Evolutionary conservation across 1,140 invertebrate species (phyloP).

Genomic region (Drosophila tropicalis): DNA sequence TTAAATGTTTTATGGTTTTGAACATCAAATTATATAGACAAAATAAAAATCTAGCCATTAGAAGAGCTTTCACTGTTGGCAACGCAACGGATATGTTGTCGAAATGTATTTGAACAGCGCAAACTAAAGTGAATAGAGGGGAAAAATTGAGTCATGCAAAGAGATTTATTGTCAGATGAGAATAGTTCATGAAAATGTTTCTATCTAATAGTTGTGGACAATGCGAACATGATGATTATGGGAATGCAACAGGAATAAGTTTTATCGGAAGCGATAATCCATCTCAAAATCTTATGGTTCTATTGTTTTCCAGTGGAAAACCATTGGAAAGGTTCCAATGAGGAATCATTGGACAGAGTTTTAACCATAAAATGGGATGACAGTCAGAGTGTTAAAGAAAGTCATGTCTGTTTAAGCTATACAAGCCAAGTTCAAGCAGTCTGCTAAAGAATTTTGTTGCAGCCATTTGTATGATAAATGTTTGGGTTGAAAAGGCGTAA

Average conservation of each 20-base stretch:
- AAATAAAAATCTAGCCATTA: conserved; percentile 70
- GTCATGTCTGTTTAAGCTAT: no score
- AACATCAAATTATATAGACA: conserved; percentile 78
- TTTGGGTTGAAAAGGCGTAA: not conserved
- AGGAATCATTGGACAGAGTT: no score
- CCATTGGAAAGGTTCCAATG: no score
- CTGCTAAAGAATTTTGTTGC: no score
- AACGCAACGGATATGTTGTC: conserved; percentile 47
- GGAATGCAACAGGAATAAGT: no score
- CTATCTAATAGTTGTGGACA: not conserved
- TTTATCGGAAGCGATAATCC: no score
- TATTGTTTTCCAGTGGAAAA: no score
- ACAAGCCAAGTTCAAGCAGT: no score
- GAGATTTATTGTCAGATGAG: conserved; percentile 31
- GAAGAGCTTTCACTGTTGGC: conserved; percentile 27
- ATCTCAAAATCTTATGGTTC: no score
- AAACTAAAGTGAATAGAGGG: no score
- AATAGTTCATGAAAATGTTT: not conserved
- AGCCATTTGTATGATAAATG: conserved; percentile 2
- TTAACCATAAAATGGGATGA: no score
- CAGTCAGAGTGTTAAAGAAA: no score
- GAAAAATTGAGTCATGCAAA: conserved; percentile 58
- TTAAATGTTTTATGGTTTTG: conserved; percentile 78
- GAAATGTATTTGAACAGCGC: conserved; percentile 25
- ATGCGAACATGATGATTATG: not conserved